Percentiles rank a stretch among this genome's conserved stretches.
Evolutionary conservation across 2,113 vertebrate genomes (phyloP).

Genomic region (Cyanoderma ruficeps): DNA sequence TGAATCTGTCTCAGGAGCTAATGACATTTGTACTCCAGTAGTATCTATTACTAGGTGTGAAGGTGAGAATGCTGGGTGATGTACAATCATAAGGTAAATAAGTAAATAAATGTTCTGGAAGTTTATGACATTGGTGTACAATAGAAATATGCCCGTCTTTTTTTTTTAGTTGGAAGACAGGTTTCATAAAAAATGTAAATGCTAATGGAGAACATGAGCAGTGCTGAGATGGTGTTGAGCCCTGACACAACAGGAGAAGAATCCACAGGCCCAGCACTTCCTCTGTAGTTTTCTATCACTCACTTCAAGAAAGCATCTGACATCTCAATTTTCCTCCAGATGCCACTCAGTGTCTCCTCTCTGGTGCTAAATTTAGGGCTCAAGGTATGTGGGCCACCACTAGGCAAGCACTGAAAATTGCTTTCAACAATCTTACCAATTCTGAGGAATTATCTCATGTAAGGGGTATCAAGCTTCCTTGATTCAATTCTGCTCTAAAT

Average conservation of each 20-base stretch:
- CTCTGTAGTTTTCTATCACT: not conserved
- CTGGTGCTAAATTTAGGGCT: not conserved
- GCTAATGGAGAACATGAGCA: not conserved
- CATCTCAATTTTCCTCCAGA: accelerated
- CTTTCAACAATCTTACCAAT: not conserved
- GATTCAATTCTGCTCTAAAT: not conserved
- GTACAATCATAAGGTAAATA: accelerated
- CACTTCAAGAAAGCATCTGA: not conserved
- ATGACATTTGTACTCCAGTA: not conserved
- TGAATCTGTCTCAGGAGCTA: not conserved
- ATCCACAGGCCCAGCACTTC: not conserved
- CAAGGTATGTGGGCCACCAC: not conserved
- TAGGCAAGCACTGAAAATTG: not conserved
- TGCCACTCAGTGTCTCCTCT: not conserved
- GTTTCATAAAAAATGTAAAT: not conserved
- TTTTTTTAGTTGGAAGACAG: not conserved
- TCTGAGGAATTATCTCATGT: not conserved
- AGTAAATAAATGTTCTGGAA: not conserved
- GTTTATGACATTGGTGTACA: not conserved
- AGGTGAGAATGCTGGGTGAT: not conserved
- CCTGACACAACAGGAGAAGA: not conserved
- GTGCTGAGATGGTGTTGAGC: not conserved
- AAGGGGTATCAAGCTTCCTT: not conserved
- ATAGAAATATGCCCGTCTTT: not conserved
- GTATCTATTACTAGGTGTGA: not conserved